Conservation (phyloP, 1,140 invertebrate genomes). For the Agrypnia vestita region DNA sequence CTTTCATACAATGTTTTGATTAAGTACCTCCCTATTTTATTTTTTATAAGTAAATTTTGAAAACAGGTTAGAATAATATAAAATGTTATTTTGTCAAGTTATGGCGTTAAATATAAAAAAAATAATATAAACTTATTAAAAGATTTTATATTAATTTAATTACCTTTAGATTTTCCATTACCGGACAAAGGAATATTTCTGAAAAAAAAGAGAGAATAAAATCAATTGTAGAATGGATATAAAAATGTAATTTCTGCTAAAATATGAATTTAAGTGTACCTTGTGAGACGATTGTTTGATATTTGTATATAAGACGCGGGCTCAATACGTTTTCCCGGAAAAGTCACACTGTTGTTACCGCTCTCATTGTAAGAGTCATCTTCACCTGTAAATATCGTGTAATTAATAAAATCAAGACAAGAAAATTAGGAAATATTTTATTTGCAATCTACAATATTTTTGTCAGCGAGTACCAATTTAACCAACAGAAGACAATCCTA, state of each 20-base stretch:
- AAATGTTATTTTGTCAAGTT: too few relatives aligned
- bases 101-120: too few relatives aligned
- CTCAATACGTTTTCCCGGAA: constrained; percentile 33
- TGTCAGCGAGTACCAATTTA: too few relatives aligned
- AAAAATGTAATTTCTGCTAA: background rate
- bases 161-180: constrained; percentile 55
- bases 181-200: constrained; percentile 53
- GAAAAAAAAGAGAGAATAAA: constrained; percentile 45
- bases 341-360: background rate
- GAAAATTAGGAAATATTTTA: too few relatives aligned
- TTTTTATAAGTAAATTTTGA: too few relatives aligned
- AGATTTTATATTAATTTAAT: background rate
- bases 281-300: constrained; percentile 52
- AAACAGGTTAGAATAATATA: too few relatives aligned
- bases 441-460: too few relatives aligned
- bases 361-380: constrained; percentile 33
- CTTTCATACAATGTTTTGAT: too few relatives aligned
- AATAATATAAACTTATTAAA: too few relatives aligned
- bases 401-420: too few relatives aligned
- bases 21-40: too few relatives aligned
- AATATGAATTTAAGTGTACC: constrained; percentile 13
- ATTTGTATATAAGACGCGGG: constrained; percentile 54
- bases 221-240: background rate
- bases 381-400: constrained; percentile 20
- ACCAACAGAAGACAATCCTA: too few relatives aligned